A percentile compares a stretch with the other conserved stretches of the same genome.
These are phyloP conservation scores for Pseudopipra pipra DNA, from an alignment of 2,113 vertebrate genomes.

Conservation along the genomic window DNA sequence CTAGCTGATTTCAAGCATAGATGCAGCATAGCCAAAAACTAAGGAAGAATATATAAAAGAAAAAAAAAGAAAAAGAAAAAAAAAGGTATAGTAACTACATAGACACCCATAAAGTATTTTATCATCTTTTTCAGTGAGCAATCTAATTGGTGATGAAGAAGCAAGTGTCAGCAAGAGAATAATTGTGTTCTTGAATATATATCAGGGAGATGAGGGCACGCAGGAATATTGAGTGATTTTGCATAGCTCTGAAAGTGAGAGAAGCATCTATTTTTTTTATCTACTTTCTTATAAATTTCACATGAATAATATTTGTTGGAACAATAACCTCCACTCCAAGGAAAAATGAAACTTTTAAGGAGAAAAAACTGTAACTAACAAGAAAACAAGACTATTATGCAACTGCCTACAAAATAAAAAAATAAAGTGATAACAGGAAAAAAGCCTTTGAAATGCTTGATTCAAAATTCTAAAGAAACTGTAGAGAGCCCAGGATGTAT, in stretches of 20 bases:
- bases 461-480: not conserved
- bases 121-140: not conserved
- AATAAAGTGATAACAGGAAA: not conserved
- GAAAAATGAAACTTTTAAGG: not conserved
- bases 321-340: not conserved
- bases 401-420: not conserved
- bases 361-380: not conserved
- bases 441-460: not conserved
- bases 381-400: not conserved
- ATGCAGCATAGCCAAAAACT: not conserved
- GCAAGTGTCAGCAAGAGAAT: not conserved
- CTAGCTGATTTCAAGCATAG: not conserved
- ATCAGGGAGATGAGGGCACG: not conserved
- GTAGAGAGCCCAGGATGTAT: not conserved
- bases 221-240: not conserved
- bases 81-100: accelerated
- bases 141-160: not conserved
- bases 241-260: not conserved
- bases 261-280: not conserved
- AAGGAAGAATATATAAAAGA: not conserved
- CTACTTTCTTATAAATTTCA: not conserved
- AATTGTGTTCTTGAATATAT: not conserved
- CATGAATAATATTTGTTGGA: not conserved
- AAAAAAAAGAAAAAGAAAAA: not conserved
- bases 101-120: not conserved